These are phyloP conservation scores for Salpingus planirostris DNA, from an alignment of 2,888 invertebrate species.

Conservation along the genomic window DNA sequence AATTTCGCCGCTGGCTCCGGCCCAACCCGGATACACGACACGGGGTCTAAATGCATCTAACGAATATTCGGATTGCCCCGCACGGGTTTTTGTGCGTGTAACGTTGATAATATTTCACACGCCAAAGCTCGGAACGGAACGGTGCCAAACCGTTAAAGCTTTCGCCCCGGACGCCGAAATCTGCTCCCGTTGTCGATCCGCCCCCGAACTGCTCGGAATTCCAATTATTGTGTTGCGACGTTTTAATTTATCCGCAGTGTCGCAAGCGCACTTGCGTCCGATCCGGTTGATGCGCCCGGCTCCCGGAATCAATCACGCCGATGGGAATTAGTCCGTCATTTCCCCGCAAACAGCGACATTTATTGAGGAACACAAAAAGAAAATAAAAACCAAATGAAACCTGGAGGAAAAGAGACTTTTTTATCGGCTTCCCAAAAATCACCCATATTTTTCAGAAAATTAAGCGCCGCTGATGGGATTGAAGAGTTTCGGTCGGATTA, in stretches of 20 bases:
- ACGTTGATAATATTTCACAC: not conserved
- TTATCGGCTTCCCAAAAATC: too few relatives aligned
- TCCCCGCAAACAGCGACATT: too few relatives aligned
- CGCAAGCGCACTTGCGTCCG: too few relatives aligned
- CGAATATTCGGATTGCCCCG: not conserved
- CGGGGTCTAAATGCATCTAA: not conserved
- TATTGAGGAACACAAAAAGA: too few relatives aligned
- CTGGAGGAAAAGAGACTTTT: too few relatives aligned
- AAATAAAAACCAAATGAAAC: too few relatives aligned
- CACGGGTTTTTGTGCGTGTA: not conserved
- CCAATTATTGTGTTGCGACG: slow-evolving; percentile 19
- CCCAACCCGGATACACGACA: not conserved
- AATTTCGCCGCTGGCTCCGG: not conserved
- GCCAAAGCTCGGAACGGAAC: not conserved
- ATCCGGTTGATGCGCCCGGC: too few relatives aligned
- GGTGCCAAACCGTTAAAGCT: not conserved
- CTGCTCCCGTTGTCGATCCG: not conserved
- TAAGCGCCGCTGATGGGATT: too few relatives aligned
- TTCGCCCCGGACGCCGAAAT: not conserved
- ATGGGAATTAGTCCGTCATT: too few relatives aligned
- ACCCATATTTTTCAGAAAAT: too few relatives aligned
- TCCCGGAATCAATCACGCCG: too few relatives aligned
- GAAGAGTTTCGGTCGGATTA: too few relatives aligned
- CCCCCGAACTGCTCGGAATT: slow-evolving; percentile 9
- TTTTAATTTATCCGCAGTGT: slow-evolving; percentile 16